Percentiles rank a stretch among this genome's conserved stretches.
Evolutionary conservation across 2,113 vertebrate species (phyloP).

Genomic region (Leptobrachium leishanense): DNA sequence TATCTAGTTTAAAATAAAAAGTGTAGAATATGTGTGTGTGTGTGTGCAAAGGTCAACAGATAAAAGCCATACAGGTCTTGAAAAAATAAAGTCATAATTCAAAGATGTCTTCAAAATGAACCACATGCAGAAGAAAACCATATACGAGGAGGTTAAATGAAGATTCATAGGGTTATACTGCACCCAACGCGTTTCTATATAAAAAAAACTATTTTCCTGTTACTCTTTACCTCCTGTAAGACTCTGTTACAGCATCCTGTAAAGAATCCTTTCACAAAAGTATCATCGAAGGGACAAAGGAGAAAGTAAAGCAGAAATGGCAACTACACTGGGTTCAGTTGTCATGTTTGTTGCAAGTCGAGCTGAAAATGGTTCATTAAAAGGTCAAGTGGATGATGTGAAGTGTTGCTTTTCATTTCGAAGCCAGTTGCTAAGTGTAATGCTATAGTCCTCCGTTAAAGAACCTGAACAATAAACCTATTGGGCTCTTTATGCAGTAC

Average conservation of each 20-base stretch:
- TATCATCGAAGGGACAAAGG: neutral
- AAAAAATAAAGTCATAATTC: no score
- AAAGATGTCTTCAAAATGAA: no score
- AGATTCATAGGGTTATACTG: no score
- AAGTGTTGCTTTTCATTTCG: slow-evolving; percentile 29
- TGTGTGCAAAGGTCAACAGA: no score
- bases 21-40: no score
- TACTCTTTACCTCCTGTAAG: neutral
- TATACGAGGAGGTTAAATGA: no score
- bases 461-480: neutral
- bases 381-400: slow-evolving; percentile 17
- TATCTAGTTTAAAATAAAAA: no score
- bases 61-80: no score
- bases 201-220: neutral
- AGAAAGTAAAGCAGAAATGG: neutral
- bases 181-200: neutral
- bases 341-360: neutral
- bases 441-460: neutral
- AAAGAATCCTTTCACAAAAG: neutral
- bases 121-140: no score
- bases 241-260: neutral
- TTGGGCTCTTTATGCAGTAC: slow-evolving; percentile 1
- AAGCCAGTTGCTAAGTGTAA: slow-evolving; percentile 26
- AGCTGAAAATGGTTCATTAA: slow-evolving; percentile 27
- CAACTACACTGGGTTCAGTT: slow-evolving; percentile 12